These are phyloP conservation scores for Polydrusus pterygomalis DNA, from an alignment of 2,888 invertebrate genomes.

Conservation along the genomic window DNA sequence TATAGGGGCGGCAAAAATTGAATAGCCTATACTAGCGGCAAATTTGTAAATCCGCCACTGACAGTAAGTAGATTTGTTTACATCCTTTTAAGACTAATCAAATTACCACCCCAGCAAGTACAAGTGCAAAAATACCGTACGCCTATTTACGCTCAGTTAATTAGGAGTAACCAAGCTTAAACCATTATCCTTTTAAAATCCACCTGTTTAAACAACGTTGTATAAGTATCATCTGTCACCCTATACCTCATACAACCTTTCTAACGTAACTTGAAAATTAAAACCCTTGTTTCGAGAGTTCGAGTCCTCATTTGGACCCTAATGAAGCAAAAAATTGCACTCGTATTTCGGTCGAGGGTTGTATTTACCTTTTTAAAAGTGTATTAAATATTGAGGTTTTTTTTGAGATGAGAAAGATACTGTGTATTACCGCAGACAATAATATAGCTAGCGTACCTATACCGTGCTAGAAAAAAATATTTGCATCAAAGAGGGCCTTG, in stretches of 20 bases:
- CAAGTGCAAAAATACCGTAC: constrained; percentile 1
- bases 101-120: constrained; percentile 16
- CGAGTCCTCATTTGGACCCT: constrained; percentile 9
- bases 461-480: no score
- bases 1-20: no score
- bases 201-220: constrained; percentile 13
- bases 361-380: constrained; percentile 5
- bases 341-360: constrained; percentile 7
- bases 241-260: constrained; percentile 23
- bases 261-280: constrained; percentile 18
- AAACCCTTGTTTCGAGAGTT: constrained; percentile 14
- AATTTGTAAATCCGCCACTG: no score
- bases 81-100: constrained; percentile 1
- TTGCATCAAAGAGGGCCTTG: no score
- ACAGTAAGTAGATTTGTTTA: neutral
- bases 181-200: constrained; percentile 14
- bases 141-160: neutral
- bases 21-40: no score
- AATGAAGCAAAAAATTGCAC: constrained; percentile 20
- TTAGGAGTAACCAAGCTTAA: constrained; percentile 21
- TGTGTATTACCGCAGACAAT: no score
- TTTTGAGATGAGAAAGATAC: no score
- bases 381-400: neutral
- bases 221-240: constrained; percentile 13
- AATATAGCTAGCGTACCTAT: no score